Base-by-base conservation (phyloP, 2,113 vertebrate species). In the Phocoena sinus region DNA sequence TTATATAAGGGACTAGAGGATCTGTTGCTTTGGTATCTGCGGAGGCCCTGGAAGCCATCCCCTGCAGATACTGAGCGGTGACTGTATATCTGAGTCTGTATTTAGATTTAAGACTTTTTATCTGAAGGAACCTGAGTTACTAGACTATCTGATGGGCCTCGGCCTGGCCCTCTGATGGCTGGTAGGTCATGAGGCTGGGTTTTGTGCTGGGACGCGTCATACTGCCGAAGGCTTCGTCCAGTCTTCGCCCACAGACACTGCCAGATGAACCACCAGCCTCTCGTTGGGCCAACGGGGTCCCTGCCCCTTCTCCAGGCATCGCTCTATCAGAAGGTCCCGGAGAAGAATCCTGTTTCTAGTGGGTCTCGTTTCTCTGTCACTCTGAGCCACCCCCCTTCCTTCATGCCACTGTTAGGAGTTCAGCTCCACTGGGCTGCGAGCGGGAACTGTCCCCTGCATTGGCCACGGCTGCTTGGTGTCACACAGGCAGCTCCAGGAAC, bases 341-440 rank as follows among this genome's bases (percentile, higher is more conserved):
- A 87, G 47, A 36, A 38, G 1, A 15, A 53, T 18, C 50, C 18
- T 41, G 0, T 26, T 76, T 38, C 18, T 20, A 1, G 15, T 11
- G 33, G 77, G 21, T 70, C 13, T 81, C 36, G 2, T 4, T n/a
- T 6, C 15, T 33, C 3, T 47, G 25, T 41, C 62, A 33, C 18
- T 33, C 50, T 12, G 13, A 91, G 44, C 28, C 0, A 4, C 18
- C 38, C 15, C 23, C 13, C 9, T 80, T 26, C 73, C 41, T 9
- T 21, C 56, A 21, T 13, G 60, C 8, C 8, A 38, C 53, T 14
- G 8, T 60, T 33, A 38, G 21, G 26, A 44, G 20, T 36, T 63
- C 6, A 5, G 20, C 36, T 23, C 56, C 36, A 5, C 12, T 41
- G 47, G 20, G 6, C 8, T 2, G 36, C 0, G 2, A 26, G 44